A percentile compares a stretch with the other conserved stretches of the same genome.
Evolutionary conservation across 2,113 vertebrate genomes (phyloP).

Genomic region (Cebus imitator): DNA sequence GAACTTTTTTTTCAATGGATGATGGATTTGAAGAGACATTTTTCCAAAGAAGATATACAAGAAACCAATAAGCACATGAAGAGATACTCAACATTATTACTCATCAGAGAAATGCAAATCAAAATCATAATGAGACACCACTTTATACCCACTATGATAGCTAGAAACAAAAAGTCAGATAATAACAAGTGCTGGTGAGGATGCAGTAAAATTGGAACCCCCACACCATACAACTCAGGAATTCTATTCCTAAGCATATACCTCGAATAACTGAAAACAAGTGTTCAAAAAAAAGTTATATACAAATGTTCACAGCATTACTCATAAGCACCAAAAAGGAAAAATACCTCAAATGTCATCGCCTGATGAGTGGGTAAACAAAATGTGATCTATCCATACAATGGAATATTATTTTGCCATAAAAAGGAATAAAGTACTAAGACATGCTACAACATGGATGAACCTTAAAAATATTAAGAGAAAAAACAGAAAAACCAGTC

Average conservation of each 20-base stretch:
- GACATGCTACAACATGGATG: not conserved
- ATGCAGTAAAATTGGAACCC: not conserved
- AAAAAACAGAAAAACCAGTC: not conserved
- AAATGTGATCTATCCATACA: not conserved
- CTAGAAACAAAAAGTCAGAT: not conserved
- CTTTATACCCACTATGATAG: not conserved
- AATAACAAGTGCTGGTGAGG: not conserved
- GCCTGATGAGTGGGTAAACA: not conserved
- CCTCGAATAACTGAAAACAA: not conserved
- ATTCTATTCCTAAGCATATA: not conserved
- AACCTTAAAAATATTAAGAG: conserved; percentile 14
- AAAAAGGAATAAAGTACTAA: not conserved
- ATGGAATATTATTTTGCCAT: not conserved
- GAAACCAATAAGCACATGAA: not conserved
- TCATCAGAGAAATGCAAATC: not conserved
- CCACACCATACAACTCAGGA: not conserved
- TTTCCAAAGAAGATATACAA: conserved; percentile 29
- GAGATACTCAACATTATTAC: not conserved
- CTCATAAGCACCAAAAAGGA: not conserved
- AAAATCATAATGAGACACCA: not conserved
- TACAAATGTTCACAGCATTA: not conserved
- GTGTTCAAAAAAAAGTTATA: conserved; percentile 1
- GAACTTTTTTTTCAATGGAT: not conserved
- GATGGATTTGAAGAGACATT: not conserved
- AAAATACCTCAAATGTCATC: not conserved